Evolutionary conservation across 53 echinoderm and acorn worm genomes (phyloP).

Genomic region (Hippasteria phrygiana): DNA sequence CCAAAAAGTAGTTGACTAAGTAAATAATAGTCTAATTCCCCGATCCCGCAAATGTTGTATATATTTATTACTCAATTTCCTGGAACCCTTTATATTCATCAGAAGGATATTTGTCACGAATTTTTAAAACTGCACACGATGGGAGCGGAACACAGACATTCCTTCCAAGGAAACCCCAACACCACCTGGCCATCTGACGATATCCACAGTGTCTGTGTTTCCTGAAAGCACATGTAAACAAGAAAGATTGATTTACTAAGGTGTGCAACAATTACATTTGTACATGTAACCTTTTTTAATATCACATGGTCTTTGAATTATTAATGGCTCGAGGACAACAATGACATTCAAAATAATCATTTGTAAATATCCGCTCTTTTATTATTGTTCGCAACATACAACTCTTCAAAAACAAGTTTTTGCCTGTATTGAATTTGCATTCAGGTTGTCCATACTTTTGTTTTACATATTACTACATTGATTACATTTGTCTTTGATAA

Average conservation of each 20-base stretch:
- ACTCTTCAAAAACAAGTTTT: too few relatives aligned
- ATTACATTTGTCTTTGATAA: too few relatives aligned
- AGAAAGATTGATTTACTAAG: not conserved
- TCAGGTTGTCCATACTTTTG: too few relatives aligned
- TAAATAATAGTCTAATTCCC: not conserved
- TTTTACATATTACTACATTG: too few relatives aligned
- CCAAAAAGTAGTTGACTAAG: not conserved
- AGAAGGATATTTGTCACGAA: slow-evolving; percentile 26
- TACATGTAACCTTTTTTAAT: too few relatives aligned
- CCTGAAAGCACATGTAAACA: slow-evolving; percentile 6
- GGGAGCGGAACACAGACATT: slow-evolving; percentile 42
- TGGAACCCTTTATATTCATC: slow-evolving; percentile 31
- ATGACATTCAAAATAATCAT: too few relatives aligned
- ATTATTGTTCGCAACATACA: too few relatives aligned
- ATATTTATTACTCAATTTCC: slow-evolving; percentile 26
- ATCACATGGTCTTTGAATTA: too few relatives aligned
- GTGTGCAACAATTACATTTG: too few relatives aligned
- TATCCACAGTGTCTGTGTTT: slow-evolving; percentile 41
- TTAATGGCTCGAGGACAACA: too few relatives aligned
- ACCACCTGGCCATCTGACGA: slow-evolving; percentile 55
- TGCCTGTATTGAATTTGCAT: too few relatives aligned
- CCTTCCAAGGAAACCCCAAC: slow-evolving; percentile 36
- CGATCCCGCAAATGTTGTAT: not conserved
- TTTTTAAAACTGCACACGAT: slow-evolving; percentile 28
- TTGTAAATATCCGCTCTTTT: too few relatives aligned